Conservation (phyloP, 2,888 invertebrate genomes). For the Mythimna loreyi region DNA sequence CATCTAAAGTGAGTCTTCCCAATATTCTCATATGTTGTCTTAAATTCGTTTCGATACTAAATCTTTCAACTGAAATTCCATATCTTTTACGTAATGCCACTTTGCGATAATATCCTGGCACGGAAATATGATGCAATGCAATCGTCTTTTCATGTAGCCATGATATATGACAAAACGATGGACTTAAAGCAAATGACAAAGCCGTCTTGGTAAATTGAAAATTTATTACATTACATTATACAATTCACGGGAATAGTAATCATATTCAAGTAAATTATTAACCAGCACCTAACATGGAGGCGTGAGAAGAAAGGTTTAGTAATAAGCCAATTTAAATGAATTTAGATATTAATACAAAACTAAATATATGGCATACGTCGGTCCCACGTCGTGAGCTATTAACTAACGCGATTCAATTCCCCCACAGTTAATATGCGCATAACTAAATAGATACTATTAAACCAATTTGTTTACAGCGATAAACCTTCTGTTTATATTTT, state of each 20-base stretch:
- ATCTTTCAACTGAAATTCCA: conserved; percentile 20
- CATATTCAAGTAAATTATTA: conserved; percentile 70
- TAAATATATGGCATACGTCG: conserved; percentile 71
- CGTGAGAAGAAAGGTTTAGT: conserved; percentile 69
- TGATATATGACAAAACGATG: conserved; percentile 47
- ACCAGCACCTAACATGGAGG: conserved; percentile 67
- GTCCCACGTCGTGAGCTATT: conserved; percentile 65
- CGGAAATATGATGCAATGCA: conserved; percentile 17
- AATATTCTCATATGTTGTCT: neutral
- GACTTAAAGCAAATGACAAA: conserved; percentile 40
- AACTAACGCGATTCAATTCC: conserved; percentile 73
- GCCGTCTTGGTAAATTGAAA: conserved; percentile 44
- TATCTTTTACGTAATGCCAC: conserved; percentile 16
- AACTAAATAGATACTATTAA: conserved; percentile 75
- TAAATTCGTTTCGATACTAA: too few species aligned
- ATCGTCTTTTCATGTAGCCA: conserved; percentile 18
- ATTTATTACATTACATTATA: conserved; percentile 51
- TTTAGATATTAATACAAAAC: conserved; percentile 69
- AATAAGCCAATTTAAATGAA: conserved; percentile 78
- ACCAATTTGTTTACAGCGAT: conserved; percentile 78
- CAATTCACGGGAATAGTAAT: conserved; percentile 44
- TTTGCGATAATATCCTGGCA: conserved; percentile 1
- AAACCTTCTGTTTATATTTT: conserved; percentile 67
- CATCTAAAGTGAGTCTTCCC: neutral
- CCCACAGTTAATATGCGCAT: conserved; percentile 77